Percentiles rank a stretch among this genome's conserved stretches.
These are phyloP conservation scores for Bilobella aurantiaca DNA, from an alignment of 1,140 invertebrate species.

Conservation along the genomic window DNA sequence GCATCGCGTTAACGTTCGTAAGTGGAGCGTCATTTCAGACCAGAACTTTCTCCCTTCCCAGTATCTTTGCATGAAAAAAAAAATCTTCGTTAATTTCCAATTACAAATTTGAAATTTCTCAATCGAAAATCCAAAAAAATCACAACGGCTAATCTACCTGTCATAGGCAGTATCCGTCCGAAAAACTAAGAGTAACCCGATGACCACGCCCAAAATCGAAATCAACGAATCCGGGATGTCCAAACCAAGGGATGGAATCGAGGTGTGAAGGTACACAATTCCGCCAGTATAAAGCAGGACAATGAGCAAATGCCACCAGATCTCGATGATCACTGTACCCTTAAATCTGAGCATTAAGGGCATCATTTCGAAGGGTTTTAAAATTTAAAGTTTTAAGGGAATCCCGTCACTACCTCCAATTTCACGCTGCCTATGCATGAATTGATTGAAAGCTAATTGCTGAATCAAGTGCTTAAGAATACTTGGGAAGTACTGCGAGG, in stretches of 20 bases:
- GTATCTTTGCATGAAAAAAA: slow-evolving; percentile 12
- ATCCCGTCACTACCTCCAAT: neutral
- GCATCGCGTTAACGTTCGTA: slow-evolving; percentile 14
- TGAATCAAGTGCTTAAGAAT: too few relatives aligned
- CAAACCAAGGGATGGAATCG: neutral
- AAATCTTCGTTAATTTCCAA: neutral
- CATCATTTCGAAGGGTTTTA: neutral
- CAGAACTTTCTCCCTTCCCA: slow-evolving; percentile 27
- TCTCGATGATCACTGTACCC: slow-evolving; percentile 4
- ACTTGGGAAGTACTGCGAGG: too few relatives aligned
- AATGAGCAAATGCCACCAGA: slow-evolving; percentile 23
- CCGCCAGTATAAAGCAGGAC: slow-evolving; percentile 12
- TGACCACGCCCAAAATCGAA: slow-evolving; percentile 20
- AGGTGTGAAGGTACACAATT: slow-evolving; percentile 1
- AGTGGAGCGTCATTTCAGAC: slow-evolving; percentile 18
- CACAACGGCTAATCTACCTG: neutral
- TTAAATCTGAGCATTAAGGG: neutral
- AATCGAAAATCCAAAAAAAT: neutral
- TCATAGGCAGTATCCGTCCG: slow-evolving; percentile 17
- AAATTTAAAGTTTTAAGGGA: neutral
- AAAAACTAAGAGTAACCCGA: slow-evolving; percentile 18
- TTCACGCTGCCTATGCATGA: too few relatives aligned
- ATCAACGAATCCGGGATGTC: slow-evolving; percentile 16
- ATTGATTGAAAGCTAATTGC: too few relatives aligned
- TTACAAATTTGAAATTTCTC: neutral